Evolutionary conservation across 2,113 vertebrate genomes (phyloP).

Genomic region (Kryptolebias marmoratus): DNA sequence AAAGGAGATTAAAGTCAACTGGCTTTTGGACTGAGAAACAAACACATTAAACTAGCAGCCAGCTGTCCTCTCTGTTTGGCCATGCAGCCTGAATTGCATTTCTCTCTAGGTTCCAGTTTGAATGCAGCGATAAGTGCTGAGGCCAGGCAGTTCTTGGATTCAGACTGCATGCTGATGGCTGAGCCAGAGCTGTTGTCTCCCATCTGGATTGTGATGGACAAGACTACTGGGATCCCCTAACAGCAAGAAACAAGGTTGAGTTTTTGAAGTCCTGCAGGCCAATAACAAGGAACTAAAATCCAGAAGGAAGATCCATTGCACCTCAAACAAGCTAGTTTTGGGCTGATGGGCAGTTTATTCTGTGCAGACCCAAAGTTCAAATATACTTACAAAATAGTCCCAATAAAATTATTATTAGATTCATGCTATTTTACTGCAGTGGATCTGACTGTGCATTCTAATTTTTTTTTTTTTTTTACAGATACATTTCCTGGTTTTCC

Average conservation of each 20-base stretch:
- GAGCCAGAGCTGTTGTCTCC: constrained; percentile 69
- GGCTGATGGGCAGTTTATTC: too few species aligned
- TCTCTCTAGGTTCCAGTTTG: constrained; percentile 74
- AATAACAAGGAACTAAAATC: too few species aligned
- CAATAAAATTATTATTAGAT: too few species aligned
- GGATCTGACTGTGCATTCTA: neutral
- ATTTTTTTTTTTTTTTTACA: neutral
- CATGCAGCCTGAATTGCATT: constrained; percentile 61
- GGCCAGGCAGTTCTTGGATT: constrained; percentile 68
- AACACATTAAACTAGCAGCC: constrained; percentile 26
- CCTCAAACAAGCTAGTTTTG: too few species aligned
- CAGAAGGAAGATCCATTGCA: too few species aligned
- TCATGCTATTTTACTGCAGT: neutral
- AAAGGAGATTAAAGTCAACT: constrained; percentile 36
- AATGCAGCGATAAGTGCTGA: constrained; percentile 65
- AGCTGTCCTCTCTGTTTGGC: constrained; percentile 51
- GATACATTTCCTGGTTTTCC: neutral
- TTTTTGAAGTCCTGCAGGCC: too few species aligned
- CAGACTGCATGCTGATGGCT: constrained; percentile 20
- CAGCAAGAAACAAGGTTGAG: constrained; percentile 15
- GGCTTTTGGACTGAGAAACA: constrained; percentile 32
- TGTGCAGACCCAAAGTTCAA: too few species aligned
- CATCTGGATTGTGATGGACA: constrained; percentile 62
- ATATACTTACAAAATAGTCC: too few species aligned
- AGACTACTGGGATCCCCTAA: constrained; percentile 33